Evolutionary conservation across 35 echinoderm and acorn worm species (phyloP), one percentile per base, ranked within the genome.

Genomic region (Lytechinus variegatus): DNA sequence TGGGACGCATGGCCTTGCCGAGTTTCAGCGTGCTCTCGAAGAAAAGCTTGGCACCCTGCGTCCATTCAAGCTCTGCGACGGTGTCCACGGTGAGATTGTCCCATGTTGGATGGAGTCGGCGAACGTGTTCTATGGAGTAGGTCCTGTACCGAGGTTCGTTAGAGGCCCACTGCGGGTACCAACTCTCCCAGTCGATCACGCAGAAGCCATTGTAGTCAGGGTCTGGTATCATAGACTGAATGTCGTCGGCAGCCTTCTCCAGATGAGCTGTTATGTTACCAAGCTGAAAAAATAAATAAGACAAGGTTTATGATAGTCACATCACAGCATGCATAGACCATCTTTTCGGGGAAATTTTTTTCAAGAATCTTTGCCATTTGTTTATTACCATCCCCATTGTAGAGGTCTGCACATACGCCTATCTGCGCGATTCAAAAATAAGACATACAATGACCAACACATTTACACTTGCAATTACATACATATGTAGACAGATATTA

Each of bases 131-230:
- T 1, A 95, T 27, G 16, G 97, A 98, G 11, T 87, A 19, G 8
- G 66, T 52, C 6, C 86, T 61, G 54, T 95, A 96, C 24, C 91
- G 10, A 10, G 16, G 53, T 5, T 27, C 61, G 27, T 56, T 97
- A 27, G 53, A 13, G 14, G 79, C 72, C 93, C 96, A 96, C 9
- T 89, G 56, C 10, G 97, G 97, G 28, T 56, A 55, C 98, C 98
- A 99, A 6, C 24, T 55, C 86, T 99, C 98, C 97, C 97, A 99
- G 90, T 99, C 98, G 86, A 99, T 94, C 55, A 99, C 61, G 8
- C 55, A 96, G 0, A 96, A 27, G 6, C 98, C 98, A 14, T 51
- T 53, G 86, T 95, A 99, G 14, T 96, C 52, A 9, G 97, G 94
- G 86, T 98, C 95, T 27, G 98, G 95, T 24, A 99, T 97, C 11